A percentile compares a stretch with the other conserved stretches of the same genome.
Conservation (phyloP, 53 echinoderm and acorn worm species). For the Patiria pectinifera region DNA sequence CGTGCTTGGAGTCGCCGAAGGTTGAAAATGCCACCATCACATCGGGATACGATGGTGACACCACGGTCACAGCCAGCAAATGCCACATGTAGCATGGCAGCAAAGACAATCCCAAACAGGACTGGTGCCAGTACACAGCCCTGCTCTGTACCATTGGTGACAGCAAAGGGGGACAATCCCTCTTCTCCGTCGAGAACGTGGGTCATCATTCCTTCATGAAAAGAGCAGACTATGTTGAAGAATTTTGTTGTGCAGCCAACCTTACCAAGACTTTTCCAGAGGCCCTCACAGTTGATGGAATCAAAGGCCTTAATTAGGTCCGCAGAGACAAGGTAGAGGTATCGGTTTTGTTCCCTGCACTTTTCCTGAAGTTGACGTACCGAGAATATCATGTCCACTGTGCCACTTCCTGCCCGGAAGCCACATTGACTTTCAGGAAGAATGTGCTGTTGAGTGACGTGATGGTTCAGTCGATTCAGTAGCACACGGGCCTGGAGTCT, state of each 20-base stretch:
- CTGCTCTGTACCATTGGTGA: no score
- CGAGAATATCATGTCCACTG: background rate
- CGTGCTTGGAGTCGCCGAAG: background rate
- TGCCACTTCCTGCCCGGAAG: background rate
- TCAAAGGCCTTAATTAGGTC: slow-evolving; percentile 4
- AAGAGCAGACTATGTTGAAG: background rate
- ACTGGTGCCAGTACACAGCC: no score
- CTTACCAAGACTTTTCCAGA: background rate
- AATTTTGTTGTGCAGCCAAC: background rate
- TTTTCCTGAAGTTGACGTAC: background rate
- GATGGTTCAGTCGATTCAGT: background rate
- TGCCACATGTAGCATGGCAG: no score
- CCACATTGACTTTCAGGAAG: background rate
- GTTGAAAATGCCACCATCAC: no score
- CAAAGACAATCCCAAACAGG: no score
- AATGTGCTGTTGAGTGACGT: background rate
- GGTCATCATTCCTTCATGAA: background rate
- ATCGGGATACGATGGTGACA: no score
- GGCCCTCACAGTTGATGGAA: background rate
- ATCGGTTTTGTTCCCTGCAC: background rate
- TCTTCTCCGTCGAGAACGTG: background rate
- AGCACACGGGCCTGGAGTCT: background rate
- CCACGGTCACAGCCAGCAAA: no score
- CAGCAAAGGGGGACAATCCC: no score
- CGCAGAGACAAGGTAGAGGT: background rate